phyloP scores from a whole-genome alignment of 2,797 vertebrate species.

The Phalanger gymnotis region DNA sequence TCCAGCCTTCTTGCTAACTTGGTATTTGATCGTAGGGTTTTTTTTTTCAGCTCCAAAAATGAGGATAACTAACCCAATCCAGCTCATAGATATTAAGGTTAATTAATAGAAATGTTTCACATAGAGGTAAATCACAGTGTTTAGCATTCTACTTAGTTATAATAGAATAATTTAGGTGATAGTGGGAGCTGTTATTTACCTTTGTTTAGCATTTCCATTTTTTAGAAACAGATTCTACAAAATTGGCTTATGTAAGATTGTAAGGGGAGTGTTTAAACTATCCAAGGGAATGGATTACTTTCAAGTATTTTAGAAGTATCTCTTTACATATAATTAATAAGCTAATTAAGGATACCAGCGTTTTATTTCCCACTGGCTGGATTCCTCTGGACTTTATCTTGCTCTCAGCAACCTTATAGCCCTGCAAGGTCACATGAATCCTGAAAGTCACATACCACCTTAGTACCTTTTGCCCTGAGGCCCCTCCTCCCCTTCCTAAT shows the following conservation, averaged over 20 bases:
- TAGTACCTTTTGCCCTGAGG: neutral
- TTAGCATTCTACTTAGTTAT: neutral
- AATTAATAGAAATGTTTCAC: neutral
- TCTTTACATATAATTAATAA: neutral
- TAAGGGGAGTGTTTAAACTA: neutral
- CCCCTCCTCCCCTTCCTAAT: neutral
- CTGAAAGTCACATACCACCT: neutral
- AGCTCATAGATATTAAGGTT: neutral
- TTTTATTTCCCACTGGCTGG: neutral
- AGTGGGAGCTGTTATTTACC: neutral
- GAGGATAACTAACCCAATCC: neutral
- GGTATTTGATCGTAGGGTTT: neutral
- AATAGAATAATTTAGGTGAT: neutral
- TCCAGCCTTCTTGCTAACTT: neutral
- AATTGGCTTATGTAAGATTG: neutral
- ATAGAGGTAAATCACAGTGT: neutral
- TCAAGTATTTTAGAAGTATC: neutral
- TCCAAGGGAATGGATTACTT: neutral
- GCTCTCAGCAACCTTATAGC: neutral
- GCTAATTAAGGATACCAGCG: neutral
- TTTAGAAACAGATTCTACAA: neutral
- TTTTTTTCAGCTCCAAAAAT: neutral
- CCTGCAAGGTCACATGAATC: neutral
- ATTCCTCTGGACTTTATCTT: neutral
- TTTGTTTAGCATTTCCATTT: neutral